A percentile compares a stretch with the other conserved stretches of the same genome.
These are phyloP conservation scores for Magallana ariakensis DNA, from an alignment of 1,140 invertebrate genomes.

Conservation along the genomic window DNA sequence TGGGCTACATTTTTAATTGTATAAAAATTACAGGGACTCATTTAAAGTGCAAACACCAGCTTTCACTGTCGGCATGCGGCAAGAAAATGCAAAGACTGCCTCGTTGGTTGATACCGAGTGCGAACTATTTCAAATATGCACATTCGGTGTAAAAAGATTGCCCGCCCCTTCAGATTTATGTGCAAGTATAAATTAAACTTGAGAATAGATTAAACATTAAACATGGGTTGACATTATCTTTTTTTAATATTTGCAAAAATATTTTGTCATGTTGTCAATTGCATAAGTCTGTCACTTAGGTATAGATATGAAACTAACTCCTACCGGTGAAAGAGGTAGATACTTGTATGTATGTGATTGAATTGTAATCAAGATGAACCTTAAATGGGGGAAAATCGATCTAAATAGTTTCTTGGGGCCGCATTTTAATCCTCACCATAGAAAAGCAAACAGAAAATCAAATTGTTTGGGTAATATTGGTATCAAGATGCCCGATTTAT, in stretches of 20 bases:
- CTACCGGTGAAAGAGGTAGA: not conserved
- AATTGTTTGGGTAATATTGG: slow-evolving; percentile 38
- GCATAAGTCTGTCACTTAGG: slow-evolving; percentile 28
- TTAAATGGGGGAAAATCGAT: slow-evolving; percentile 28
- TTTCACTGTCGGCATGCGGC: slow-evolving; percentile 11
- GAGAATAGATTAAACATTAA: slow-evolving; percentile 32
- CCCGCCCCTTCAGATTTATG: slow-evolving; percentile 10
- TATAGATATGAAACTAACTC: not conserved
- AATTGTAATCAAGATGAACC: slow-evolving; percentile 37
- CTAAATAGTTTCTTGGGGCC: slow-evolving; percentile 31
- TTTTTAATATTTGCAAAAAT: slow-evolving; percentile 36
- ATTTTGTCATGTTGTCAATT: slow-evolving; percentile 37
- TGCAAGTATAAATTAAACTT: slow-evolving; percentile 32
- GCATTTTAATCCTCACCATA: slow-evolving; percentile 26
- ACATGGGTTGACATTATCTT: slow-evolving; percentile 9
- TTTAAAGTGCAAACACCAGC: slow-evolving; percentile 19
- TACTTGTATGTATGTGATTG: slow-evolving; percentile 3
- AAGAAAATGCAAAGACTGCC: slow-evolving; percentile 5
- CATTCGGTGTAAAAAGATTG: slow-evolving; percentile 9
- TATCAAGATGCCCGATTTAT: slow-evolving; percentile 38
- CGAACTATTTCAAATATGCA: slow-evolving; percentile 32
- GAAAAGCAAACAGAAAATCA: slow-evolving; percentile 32
- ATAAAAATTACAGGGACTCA: slow-evolving; percentile 28
- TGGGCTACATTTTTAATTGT: slow-evolving; percentile 36
- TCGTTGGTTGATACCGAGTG: not conserved